Percentiles rank a stretch among this genome's conserved stretches.
Conservation (phyloP, 2,888 invertebrate genomes). For the Strigamia maritima region DNA sequence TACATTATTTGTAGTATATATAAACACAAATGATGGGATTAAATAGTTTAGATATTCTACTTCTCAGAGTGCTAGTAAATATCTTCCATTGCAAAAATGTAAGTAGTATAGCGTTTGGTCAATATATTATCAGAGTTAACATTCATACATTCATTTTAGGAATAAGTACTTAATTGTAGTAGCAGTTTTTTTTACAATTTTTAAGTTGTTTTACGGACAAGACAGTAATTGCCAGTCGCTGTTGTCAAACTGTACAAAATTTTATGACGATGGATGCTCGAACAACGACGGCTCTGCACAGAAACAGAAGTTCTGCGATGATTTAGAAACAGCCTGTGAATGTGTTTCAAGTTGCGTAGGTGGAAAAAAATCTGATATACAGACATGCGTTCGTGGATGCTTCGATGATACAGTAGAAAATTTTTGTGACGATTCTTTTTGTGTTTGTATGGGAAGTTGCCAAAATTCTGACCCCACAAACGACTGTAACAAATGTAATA, state of each 20-base stretch:
- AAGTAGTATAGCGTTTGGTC: background rate
- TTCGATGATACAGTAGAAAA: background rate
- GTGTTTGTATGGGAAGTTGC: background rate
- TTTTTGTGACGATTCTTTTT: background rate
- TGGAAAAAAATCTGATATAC: background rate
- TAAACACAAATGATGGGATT: background rate
- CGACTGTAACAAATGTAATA: background rate
- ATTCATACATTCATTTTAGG: background rate
- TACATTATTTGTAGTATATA: background rate
- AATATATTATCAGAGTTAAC: too few relatives aligned
- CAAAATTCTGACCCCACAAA: background rate
- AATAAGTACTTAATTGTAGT: background rate
- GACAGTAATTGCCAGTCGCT: background rate
- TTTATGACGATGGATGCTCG: background rate
- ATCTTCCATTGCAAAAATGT: background rate
- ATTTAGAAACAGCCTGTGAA: background rate
- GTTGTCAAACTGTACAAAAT: background rate
- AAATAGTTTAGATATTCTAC: too few relatives aligned
- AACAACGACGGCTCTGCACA: background rate
- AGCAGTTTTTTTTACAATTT: background rate
- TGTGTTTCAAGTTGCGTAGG: background rate
- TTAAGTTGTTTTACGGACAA: background rate
- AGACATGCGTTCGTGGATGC: background rate
- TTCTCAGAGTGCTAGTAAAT: too few relatives aligned
- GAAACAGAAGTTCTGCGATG: background rate